Base-by-base conservation (phyloP, 1,140 invertebrate genomes). In the Mizuhopecten yessoensis region DNA sequence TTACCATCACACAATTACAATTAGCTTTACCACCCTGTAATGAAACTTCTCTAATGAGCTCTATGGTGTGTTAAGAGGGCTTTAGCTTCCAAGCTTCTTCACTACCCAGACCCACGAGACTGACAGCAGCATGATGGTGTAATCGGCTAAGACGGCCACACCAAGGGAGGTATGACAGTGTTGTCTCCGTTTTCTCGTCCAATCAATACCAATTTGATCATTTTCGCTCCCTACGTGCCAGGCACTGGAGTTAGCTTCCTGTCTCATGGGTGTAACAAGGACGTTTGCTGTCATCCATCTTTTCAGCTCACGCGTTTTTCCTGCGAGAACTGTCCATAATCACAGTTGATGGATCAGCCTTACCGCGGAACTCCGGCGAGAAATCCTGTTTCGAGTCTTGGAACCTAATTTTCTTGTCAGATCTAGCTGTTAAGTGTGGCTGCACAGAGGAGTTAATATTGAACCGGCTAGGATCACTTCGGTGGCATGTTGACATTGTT, bases 141-240 rank as follows among this genome's bases (percentile, higher is more conserved):
- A 45, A 45, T 45, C 42, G 9, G 42, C 42, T 45, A 45, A 45
- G 42, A 45, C 42, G 42, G 9, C 42, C 42, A 45, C 42, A 45
- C 42, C 42, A 45, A 17, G 42, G 42, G 42, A 45, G 42, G 42
- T 20, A 15, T 45, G 42, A 75, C n/a, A n/a, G 5, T 75, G 57
- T 75, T 75, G 57, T 75, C 57, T 75, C 57, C 23, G 57, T 75
- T 75, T 75, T 29, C 57, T 75, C 17, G n/a, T n/a, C 57, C 15
- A 29, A 75, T 75, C 57, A 75, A 75, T 75, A 75, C 57, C 57
- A 75, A 29, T 75, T 75, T 75, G 57, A 75, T 75, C 57, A 75
- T n/a, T 75, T 75, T 75, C 57, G 57, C 57, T 75, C 57, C n/a
- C 57, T 75, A 75, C 57, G 57, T 75, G 57, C 57, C 23, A 75